Conservation (phyloP, 2,888 invertebrate species). For the Rhingia campestris region DNA sequence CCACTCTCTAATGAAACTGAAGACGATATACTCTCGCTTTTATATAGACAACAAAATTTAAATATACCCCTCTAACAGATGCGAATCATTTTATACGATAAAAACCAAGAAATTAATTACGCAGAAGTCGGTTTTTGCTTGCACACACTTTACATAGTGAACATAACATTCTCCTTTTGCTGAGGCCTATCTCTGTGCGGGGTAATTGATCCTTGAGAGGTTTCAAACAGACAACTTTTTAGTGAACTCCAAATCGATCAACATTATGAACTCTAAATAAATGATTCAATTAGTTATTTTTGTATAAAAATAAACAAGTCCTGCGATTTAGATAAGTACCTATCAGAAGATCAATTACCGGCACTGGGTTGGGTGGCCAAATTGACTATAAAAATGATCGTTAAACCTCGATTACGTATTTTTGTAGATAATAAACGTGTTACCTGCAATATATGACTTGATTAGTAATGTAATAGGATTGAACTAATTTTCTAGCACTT, state of each 20-base stretch:
- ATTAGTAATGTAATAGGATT: no score
- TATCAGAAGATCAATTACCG: background rate
- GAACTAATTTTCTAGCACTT: no score
- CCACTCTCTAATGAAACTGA: background rate
- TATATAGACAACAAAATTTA: constrained; percentile 26
- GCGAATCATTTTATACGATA: constrained; percentile 18
- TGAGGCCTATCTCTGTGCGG: constrained; percentile 11
- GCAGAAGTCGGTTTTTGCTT: background rate
- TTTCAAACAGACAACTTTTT: background rate
- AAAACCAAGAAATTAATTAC: constrained; percentile 1
- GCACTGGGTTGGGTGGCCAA: background rate
- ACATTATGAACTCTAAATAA: constrained; percentile 10
- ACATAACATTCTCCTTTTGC: background rate
- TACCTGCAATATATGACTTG: background rate
- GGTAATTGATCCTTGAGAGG: background rate
- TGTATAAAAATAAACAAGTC: background rate
- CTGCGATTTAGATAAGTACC: background rate
- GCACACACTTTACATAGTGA: background rate
- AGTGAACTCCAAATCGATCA: background rate
- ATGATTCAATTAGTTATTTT: constrained; percentile 15
- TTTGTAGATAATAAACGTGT: background rate
- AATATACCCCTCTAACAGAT: constrained; percentile 27
- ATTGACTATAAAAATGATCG: background rate
- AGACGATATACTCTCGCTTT: constrained; percentile 42
- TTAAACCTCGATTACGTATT: background rate